Base-by-base conservation (phyloP, 92 coral and sea anemone species). In the Hydrozoanthus gracilis region DNA sequence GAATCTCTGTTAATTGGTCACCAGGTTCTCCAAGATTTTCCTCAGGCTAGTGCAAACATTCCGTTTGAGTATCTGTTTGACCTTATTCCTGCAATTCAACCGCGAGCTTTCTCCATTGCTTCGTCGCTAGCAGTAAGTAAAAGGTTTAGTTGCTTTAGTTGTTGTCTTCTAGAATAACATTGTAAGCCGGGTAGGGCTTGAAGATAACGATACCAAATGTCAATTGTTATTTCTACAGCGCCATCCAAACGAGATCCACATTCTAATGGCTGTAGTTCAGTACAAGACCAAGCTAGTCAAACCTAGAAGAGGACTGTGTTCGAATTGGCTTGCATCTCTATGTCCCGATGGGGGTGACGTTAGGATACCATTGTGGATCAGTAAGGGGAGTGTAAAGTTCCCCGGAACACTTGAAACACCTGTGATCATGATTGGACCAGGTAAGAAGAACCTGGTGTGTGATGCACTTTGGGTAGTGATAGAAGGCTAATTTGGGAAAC, bases 51-150 rank as follows among this genome's bases (percentile, higher is more conserved):
- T 78, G 92, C 88, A 17, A 93, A 95, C 55, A 47, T 96, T 11
- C 93, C 99, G 0, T 90, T 96, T 77, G 98, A 96, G 47, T 96
- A 90, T 72, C 84, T 96, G 13, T 88, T 96, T 84, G 99, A 96
- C 45, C 88, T 96, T 52, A 92, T 96, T 51, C 91, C 99, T n/a
- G 92, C 94, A 7, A 92, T 96, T 71, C 94, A 96, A 77, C 99
- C 97, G 4, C 84, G 99, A 79, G 99, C 98, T 4, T 96, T 96
- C 90, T 96, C 99, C 14, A 96, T 96, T 62, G 99, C 99, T 45
- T 96, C 99, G 1, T 95, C 99, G 8, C 86, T 90, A 6, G 79
- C 83, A 93, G 99, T 96, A 77, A 73, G 89, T 82, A 44, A 15
- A 9, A 49, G 5, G 5, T 14, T 12, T n/a, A 4, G 8, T 17